Evolutionary conservation across 2,888 invertebrate genomes (phyloP), one percentile per base, ranked within the genome.

Genomic region (Ecdyonurus torrentis): DNA sequence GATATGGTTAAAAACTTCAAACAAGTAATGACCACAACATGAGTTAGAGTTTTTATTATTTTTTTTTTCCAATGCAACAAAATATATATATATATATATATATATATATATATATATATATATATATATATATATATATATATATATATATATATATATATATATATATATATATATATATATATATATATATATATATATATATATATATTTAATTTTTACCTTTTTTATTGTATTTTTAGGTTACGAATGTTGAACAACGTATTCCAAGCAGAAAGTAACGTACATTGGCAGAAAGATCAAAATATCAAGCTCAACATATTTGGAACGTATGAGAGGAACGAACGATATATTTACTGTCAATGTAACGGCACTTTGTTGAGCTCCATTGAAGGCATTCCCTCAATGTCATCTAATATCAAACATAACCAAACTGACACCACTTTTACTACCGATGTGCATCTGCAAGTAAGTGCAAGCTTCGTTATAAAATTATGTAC

Each of bases 301-400:
- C 81, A 85, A 69, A 74, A 75, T 58, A 71, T 84, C n/a, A 74
- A 78, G 25, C 63, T 81, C n/a, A 78, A 80, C 64, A 72, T 78
- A 25, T 79, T 78, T 60, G 79, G 79, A 25, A 79, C 80, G 66
- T 77, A 79, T 65, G 71, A 74, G 15, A 72, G 77, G 24, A 69
- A 67, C n/a, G 76, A 74, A 1, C 71, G 76, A 1, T 64, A 18
- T 22, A 5, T 55, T 55, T 55, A 55, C 55, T 78, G 78, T 62
- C 79, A 80, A 68, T 76, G 81, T 65, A 77, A 74, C 58, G 76
- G 78, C 60, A 77, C 78, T 52, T 69, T 85, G 7, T 74, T 77
- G 52, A 85, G 84, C 69, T 81, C 83, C 1, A 73, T 84, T 10
- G 76, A 78, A 60, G 77, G 81, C 60, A 78, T 85, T 53, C 80